Evolutionary conservation across 2,113 vertebrate genomes (phyloP).

Genomic region (Taxidea taxus): DNA sequence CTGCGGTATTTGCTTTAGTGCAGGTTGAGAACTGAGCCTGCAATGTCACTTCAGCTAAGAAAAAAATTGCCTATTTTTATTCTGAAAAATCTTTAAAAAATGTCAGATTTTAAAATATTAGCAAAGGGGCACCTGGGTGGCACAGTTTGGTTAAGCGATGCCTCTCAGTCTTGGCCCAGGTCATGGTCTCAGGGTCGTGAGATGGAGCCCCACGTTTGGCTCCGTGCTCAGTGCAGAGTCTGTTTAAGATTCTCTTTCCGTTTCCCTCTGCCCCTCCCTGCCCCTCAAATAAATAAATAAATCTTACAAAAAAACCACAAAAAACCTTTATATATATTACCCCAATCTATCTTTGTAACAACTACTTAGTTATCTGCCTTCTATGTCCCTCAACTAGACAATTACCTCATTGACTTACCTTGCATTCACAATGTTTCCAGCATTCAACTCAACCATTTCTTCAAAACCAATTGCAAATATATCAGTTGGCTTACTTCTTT

Average conservation of each 20-base stretch:
- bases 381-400: neutral
- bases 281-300: neutral
- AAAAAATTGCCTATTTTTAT: too few species aligned
- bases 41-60: too few species aligned
- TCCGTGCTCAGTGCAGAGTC: neutral
- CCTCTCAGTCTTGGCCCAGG: neutral
- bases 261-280: neutral
- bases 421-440: constrained; percentile 98
- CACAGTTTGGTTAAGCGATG: neutral
- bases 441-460: constrained; percentile 99
- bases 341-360: neutral
- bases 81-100: too few species aligned
- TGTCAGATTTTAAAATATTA: neutral
- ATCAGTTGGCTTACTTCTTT: constrained; percentile 91
- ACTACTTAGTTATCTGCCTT: neutral
- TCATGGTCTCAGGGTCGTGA: neutral
- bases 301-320: neutral
- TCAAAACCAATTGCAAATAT: constrained; percentile 99
- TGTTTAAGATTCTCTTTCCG: neutral
- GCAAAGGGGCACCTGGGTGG: neutral
- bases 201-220: neutral
- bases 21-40: neutral
- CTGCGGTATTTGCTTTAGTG: neutral
- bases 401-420: constrained; percentile 84
- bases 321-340: neutral